Percentiles rank a stretch among this genome's conserved stretches.
phyloP scores from a whole-genome alignment of 2,888 invertebrate species.

The Steinernema scapterisci region DNA sequence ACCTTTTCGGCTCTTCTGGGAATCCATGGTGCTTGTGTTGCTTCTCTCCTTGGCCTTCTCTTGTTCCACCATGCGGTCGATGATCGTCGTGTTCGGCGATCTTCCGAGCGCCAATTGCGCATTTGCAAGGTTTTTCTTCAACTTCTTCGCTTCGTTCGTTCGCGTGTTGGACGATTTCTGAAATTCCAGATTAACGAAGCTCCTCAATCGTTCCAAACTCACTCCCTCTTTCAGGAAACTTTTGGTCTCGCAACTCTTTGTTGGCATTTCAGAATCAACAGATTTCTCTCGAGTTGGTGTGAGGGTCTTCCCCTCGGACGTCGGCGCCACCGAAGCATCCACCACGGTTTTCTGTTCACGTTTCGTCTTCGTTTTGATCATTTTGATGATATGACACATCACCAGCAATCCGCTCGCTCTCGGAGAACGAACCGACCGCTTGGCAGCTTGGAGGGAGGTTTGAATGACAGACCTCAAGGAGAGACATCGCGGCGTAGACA shows the following conservation, averaged over 20 bases:
- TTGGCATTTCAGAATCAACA: too few species aligned
- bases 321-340: neutral
- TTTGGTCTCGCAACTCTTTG: too few species aligned
- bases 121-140: neutral
- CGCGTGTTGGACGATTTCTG: neutral
- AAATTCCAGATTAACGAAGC: neutral
- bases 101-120: constrained; percentile 3
- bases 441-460: neutral
- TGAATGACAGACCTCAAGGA: too few species aligned
- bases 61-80: constrained; percentile 2
- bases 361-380: neutral
- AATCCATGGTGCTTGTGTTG: neutral
- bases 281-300: neutral
- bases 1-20: neutral
- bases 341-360: neutral
- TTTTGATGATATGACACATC: constrained; percentile 24
- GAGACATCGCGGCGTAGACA: too few species aligned
- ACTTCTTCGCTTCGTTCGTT: neutral
- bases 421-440: constrained; percentile 5
- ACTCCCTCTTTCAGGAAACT: too few species aligned
- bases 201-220: too few species aligned
- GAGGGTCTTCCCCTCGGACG: neutral
- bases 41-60: neutral
- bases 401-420: neutral
- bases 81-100: constrained; percentile 15